Percentiles rank a stretch among this genome's conserved stretches.
Conservation (phyloP, 2,113 vertebrate species). For the Phaetusa simplex region DNA sequence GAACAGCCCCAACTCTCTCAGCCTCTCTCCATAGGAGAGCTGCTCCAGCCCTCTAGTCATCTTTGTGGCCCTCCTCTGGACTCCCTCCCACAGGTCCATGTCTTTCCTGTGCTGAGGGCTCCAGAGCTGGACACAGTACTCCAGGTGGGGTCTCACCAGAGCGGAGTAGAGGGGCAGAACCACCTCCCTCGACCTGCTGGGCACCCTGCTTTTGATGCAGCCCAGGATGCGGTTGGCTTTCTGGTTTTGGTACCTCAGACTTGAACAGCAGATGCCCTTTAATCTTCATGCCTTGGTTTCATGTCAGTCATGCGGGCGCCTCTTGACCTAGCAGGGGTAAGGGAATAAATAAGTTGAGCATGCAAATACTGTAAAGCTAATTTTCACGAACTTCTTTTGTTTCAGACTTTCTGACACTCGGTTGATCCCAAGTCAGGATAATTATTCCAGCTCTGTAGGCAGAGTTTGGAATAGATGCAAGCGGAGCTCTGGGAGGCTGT, state of each 20-base stretch:
- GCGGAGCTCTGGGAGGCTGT: neutral
- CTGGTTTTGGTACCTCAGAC: neutral
- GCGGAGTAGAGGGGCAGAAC: neutral
- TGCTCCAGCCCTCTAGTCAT: no score
- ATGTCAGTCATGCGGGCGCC: neutral
- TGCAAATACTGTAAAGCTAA: neutral
- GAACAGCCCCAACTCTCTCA: neutral
- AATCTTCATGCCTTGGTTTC: neutral
- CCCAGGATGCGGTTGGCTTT: neutral
- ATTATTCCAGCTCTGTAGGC: conserved; percentile 10
- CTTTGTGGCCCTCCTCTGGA: neutral
- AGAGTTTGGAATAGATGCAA: neutral
- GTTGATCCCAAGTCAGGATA: neutral
- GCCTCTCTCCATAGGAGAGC: neutral
- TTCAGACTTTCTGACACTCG: neutral
- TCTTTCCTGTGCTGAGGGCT: no score
- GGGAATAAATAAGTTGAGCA: neutral
- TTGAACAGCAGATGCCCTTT: neutral
- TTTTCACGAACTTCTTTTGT: neutral
- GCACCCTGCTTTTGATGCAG: neutral
- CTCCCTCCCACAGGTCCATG: neutral
- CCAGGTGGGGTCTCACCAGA: neutral
- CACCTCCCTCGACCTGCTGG: neutral
- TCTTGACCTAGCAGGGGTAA: neutral
- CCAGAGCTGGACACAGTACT: neutral